Percentiles rank a stretch among this genome's conserved stretches.
Conservation (phyloP, 2,888 invertebrate species). For the Cheilosia pagana region DNA sequence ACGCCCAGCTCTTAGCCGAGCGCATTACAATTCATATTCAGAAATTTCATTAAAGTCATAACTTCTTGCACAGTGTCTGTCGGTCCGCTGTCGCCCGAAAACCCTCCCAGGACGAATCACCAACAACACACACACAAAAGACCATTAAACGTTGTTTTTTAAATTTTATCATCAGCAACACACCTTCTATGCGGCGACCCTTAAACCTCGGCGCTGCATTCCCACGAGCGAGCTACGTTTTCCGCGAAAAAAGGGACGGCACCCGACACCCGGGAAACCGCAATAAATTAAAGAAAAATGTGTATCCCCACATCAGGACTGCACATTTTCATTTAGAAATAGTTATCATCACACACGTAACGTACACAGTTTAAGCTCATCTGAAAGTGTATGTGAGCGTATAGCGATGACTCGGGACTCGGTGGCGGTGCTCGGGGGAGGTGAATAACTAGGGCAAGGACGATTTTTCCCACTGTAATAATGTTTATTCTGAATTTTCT, state of each 20-base stretch:
- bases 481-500: constrained; percentile 61
- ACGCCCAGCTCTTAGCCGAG: constrained; percentile 58
- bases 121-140: constrained; percentile 21
- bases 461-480: constrained; percentile 46
- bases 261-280: constrained; percentile 12
- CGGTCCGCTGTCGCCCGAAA: neutral
- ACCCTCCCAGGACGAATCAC: constrained; percentile 56
- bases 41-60: constrained; percentile 73
- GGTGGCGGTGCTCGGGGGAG: constrained; percentile 24
- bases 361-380: constrained; percentile 7
- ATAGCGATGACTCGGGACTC: constrained; percentile 29
- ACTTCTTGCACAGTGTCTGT: constrained; percentile 37
- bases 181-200: constrained; percentile 50
- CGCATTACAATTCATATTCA: constrained; percentile 67
- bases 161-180: constrained; percentile 63
- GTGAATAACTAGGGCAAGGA: constrained; percentile 68
- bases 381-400: constrained; percentile 1
- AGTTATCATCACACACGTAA: constrained; percentile 31
- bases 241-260: constrained; percentile 30
- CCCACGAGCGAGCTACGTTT: constrained; percentile 43
- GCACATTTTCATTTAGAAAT: constrained; percentile 43
- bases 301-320: neutral
- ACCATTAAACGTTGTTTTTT: constrained; percentile 58
- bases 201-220: constrained; percentile 49
- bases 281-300: constrained; percentile 53